A percentile compares a stretch with the other conserved stretches of the same genome.
These are phyloP conservation scores for Papilio polytes DNA, from an alignment of 1,140 invertebrate genomes.

Conservation along the genomic window DNA sequence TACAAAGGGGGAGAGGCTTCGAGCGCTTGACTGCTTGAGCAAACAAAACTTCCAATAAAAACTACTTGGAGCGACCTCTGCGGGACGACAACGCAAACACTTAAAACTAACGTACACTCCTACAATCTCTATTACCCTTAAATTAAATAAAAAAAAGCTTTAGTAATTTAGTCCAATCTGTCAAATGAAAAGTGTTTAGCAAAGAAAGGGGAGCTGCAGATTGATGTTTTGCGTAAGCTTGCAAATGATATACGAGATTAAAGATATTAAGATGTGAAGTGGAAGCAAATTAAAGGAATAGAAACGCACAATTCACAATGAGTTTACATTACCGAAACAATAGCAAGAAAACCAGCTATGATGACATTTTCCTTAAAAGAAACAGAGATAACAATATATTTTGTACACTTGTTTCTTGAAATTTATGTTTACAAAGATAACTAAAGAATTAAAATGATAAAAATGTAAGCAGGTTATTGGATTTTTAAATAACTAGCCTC, in stretches of 20 bases:
- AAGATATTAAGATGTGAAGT: conserved; percentile 42
- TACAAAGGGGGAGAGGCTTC: conserved; percentile 53
- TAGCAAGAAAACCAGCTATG: background rate
- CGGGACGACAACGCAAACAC: conserved; percentile 69
- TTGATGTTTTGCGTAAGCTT: conserved; percentile 70
- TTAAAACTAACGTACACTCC: conserved; percentile 53
- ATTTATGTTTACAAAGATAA: too few relatives aligned
- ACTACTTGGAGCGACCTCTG: conserved; percentile 67
- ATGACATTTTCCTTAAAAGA: background rate
- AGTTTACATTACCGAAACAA: background rate
- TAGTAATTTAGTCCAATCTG: conserved; percentile 79
- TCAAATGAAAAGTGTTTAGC: conserved; percentile 80
- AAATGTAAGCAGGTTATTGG: too few relatives aligned
- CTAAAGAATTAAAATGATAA: too few relatives aligned
- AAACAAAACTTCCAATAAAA: conserved; percentile 78
- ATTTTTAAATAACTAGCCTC: too few relatives aligned
- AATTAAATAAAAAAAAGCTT: conserved; percentile 80
- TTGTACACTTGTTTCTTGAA: too few relatives aligned
- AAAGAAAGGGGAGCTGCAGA: conserved; percentile 74
- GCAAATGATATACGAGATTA: conserved; percentile 56
- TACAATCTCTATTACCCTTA: conserved; percentile 70
- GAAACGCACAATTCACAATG: background rate
- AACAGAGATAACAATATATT: background rate
- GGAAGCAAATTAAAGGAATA: conserved; percentile 9
- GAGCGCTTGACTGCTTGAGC: conserved; percentile 60